These are phyloP conservation scores for Amazona guildingii DNA, from an alignment of 2,113 vertebrate species.

Conservation along the genomic window DNA sequence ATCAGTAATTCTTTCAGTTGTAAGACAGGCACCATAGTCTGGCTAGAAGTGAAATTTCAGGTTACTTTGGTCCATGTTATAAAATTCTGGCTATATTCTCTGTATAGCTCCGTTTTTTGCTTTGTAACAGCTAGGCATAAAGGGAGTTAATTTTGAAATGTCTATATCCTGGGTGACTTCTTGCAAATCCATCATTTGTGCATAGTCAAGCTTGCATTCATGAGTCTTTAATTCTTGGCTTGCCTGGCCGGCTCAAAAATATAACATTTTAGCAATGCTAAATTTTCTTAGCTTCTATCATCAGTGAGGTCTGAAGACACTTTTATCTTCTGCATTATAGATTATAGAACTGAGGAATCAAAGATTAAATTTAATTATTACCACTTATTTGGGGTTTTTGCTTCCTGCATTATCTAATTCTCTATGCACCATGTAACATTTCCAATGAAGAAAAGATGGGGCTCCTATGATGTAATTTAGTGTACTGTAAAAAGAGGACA, in stretches of 20 bases:
- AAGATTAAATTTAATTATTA: background rate
- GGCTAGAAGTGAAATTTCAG: background rate
- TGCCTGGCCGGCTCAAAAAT: background rate
- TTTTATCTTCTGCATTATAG: background rate
- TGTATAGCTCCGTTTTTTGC: background rate
- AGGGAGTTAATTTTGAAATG: background rate
- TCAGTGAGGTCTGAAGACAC: background rate
- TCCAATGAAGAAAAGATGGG: background rate
- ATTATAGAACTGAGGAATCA: background rate
- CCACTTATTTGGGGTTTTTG: background rate
- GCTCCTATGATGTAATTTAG: background rate
- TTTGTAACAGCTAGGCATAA: background rate
- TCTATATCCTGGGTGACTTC: accelerated
- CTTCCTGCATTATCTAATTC: background rate
- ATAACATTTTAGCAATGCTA: background rate
- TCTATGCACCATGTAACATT: background rate
- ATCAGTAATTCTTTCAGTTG: background rate
- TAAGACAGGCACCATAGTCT: background rate
- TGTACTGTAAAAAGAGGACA: background rate
- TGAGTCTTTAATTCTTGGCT: background rate
- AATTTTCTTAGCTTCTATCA: background rate
- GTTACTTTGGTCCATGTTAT: background rate
- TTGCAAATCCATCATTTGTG: background rate
- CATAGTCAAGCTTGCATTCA: background rate
- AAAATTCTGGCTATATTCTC: background rate